Percentiles rank a stretch among this genome's conserved stretches.
Conservation (phyloP, 2,888 invertebrate species). For the Caenorhabditis macrosperma region DNA sequence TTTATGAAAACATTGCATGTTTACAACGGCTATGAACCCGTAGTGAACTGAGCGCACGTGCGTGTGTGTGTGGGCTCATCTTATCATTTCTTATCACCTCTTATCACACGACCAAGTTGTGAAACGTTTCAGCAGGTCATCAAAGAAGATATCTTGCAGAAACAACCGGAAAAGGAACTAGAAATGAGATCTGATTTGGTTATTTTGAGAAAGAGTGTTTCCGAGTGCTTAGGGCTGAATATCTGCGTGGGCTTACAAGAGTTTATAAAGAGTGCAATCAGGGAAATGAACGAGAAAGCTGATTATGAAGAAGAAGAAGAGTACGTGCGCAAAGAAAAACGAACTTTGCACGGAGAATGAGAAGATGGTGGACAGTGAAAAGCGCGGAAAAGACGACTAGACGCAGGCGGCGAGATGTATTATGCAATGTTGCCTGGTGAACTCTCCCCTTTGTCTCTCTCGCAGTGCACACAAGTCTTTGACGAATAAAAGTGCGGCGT, state of each 20-base stretch:
- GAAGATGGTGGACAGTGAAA: too few relatives aligned
- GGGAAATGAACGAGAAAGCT: too few relatives aligned
- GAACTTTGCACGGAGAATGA: not conserved
- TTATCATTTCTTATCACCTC: constrained; percentile 12
- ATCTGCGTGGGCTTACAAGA: too few relatives aligned
- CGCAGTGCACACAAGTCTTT: not conserved
- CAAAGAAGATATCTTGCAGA: too few relatives aligned
- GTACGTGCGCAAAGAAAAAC: too few relatives aligned
- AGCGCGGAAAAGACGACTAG: constrained; percentile 15
- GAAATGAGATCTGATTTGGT: too few relatives aligned
- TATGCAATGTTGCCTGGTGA: constrained; percentile 35
- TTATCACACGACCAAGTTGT: not conserved
- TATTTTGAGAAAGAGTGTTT: too few relatives aligned
- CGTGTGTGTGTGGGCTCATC: not conserved
- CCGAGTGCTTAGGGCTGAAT: too few relatives aligned
- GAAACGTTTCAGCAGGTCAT: too few relatives aligned
- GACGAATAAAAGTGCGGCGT: constrained; percentile 4
- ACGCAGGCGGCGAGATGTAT: constrained; percentile 31
- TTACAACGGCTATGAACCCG: constrained; percentile 13
- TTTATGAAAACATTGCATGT: not conserved
- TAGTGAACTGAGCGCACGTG: constrained; percentile 18
- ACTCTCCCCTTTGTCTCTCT: not conserved
- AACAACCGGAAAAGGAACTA: too few relatives aligned
- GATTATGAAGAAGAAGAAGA: too few relatives aligned
- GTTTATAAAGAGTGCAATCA: too few relatives aligned